Evolutionary conservation across 2,113 vertebrate species (phyloP).

Genomic region (Gymnarchus niloticus): DNA sequence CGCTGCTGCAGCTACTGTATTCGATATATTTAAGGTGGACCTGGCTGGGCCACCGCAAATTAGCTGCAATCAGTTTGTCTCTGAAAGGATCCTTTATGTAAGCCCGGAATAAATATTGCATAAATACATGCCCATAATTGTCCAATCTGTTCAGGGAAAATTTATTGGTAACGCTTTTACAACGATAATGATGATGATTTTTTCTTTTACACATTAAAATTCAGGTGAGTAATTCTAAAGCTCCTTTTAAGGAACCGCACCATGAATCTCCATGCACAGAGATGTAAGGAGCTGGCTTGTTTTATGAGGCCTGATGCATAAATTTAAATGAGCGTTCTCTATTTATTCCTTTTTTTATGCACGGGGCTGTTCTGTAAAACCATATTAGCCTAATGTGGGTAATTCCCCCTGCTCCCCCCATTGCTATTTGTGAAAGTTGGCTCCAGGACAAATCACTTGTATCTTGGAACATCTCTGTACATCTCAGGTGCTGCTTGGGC

Average conservation of each 20-base stretch:
- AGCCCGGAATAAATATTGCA: background rate
- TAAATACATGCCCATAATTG: background rate
- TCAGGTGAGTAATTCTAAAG: conserved; percentile 17
- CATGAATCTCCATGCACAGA: conserved; percentile 3
- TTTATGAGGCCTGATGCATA: background rate
- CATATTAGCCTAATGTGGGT: conserved; percentile 18
- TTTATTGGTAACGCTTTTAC: background rate
- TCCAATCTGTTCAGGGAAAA: background rate
- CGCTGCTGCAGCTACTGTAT: conserved; percentile 56
- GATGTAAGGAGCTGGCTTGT: background rate
- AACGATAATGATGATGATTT: background rate
- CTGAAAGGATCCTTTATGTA: background rate
- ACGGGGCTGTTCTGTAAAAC: background rate
- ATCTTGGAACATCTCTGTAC: conserved; percentile 38
- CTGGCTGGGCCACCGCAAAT: background rate
- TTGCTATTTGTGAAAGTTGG: conserved; percentile 50
- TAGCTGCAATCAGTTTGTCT: background rate
- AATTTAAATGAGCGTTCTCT: conserved; percentile 1
- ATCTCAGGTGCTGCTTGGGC: conserved; percentile 50
- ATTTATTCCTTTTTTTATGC: conserved; percentile 5
- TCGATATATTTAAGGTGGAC: conserved; percentile 78
- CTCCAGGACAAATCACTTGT: conserved; percentile 46
- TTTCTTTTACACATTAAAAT: conserved; percentile 3
- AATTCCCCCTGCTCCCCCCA: conserved; percentile 30
- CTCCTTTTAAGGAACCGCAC: background rate